phyloP scores from a whole-genome alignment of 2,888 invertebrate species.

The Chymomyza amoena region DNA sequence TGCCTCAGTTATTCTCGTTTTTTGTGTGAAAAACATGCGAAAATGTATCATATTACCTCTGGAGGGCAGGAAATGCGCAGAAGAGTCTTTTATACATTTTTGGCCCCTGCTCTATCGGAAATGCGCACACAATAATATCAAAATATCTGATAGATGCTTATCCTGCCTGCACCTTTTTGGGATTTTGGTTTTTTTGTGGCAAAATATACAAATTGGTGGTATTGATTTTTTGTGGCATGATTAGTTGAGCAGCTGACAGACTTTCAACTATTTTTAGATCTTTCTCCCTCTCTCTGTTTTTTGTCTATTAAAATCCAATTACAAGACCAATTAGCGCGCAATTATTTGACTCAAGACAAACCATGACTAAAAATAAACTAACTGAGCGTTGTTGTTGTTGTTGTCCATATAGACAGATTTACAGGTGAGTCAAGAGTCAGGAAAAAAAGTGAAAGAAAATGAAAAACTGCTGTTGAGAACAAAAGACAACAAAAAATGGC shows the following conservation, averaged over 20 bases:
- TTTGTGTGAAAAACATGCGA: slow-evolving; percentile 51
- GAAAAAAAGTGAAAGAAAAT: slow-evolving; percentile 5
- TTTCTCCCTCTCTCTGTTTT: no score
- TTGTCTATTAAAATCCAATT: slow-evolving; percentile 36
- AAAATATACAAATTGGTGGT: slow-evolving; percentile 52
- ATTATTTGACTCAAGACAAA: slow-evolving; percentile 57
- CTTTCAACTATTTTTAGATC: background rate
- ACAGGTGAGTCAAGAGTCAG: slow-evolving; percentile 34
- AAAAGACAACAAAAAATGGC: slow-evolving; percentile 32
- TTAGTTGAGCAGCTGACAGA: background rate
- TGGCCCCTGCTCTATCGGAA: slow-evolving; percentile 48
- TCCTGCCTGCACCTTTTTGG: background rate
- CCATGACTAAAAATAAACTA: background rate
- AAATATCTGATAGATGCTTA: slow-evolving; percentile 37
- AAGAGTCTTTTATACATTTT: background rate
- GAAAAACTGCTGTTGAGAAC: slow-evolving; percentile 9
- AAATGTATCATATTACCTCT: slow-evolving; percentile 66
- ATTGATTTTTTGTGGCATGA: slow-evolving; percentile 44
- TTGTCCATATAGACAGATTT: background rate
- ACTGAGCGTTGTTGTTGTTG: no score
- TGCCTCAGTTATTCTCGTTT: slow-evolving; percentile 19
- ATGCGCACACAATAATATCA: slow-evolving; percentile 41
- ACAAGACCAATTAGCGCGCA: slow-evolving; percentile 51
- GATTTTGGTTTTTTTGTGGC: slow-evolving; percentile 4
- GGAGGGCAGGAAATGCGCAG: slow-evolving; percentile 63